phyloP scores from a whole-genome alignment of 1,140 invertebrate species.

The Ruditapes philippinarum region DNA sequence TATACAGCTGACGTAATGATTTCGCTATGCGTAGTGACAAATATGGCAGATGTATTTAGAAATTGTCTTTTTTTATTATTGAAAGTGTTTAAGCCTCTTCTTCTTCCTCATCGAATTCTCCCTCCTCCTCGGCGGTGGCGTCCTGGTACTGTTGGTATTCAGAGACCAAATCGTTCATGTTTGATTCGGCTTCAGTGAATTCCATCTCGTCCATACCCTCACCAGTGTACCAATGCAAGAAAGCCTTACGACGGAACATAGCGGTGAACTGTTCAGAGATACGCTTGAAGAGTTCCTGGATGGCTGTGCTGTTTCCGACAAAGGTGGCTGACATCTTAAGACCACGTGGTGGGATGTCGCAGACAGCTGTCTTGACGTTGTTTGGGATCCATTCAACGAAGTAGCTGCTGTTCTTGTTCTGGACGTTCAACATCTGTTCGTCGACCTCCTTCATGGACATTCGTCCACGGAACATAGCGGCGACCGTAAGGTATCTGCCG shows the following conservation, averaged over 20 bases:
- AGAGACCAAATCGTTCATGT: constrained; percentile 95
- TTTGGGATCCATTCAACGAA: constrained; percentile 98
- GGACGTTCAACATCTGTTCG: constrained; percentile 85
- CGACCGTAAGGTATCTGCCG: constrained; percentile 95
- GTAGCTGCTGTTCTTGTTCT: constrained; percentile 90
- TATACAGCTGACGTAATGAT: no score
- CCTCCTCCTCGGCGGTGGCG: constrained; percentile 85
- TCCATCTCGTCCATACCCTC: constrained; percentile 94
- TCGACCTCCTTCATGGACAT: constrained; percentile 88
- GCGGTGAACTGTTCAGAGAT: constrained; percentile 90
- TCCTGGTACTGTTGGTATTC: constrained; percentile 97
- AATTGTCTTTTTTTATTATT: neutral
- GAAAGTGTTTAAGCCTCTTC: constrained; percentile 87
- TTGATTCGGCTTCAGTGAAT: constrained; percentile 91
- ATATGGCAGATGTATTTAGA: neutral
- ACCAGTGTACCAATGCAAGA: constrained; percentile 93
- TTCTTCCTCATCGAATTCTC: constrained; percentile 90
- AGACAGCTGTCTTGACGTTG: constrained; percentile 96
- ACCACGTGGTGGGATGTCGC: constrained; percentile 96
- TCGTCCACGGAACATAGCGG: constrained; percentile 95
- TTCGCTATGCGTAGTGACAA: no score
- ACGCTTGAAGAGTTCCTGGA: constrained; percentile 92
- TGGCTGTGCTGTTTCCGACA: constrained; percentile 90
- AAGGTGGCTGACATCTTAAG: constrained; percentile 97
- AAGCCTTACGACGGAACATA: constrained; percentile 93